These are phyloP conservation scores for Allacma fusca DNA, from an alignment of 2,888 invertebrate species.

Conservation along the genomic window DNA sequence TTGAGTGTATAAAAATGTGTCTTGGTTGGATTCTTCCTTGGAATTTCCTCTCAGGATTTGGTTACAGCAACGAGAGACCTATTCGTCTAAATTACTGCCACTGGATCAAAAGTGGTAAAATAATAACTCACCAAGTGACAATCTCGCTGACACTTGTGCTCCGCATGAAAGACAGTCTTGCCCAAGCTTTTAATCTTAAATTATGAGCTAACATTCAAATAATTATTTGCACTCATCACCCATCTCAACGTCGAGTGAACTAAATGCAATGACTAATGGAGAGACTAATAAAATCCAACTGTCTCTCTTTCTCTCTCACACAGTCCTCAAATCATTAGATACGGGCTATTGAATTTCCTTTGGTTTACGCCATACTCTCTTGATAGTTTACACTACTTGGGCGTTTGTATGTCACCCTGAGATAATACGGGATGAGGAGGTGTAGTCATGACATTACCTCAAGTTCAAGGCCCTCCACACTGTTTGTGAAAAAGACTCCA, in stretches of 20 bases:
- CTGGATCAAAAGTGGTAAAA: background rate
- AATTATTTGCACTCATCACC: background rate
- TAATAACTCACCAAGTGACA: background rate
- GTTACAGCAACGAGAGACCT: background rate
- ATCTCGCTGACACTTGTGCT: background rate
- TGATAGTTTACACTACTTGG: background rate
- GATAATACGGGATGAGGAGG: constrained; percentile 8
- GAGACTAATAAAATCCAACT: constrained; percentile 7
- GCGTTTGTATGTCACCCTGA: constrained; percentile 8
- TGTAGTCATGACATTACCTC: constrained; percentile 9
- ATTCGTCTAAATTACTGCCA: background rate
- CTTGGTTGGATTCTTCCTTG: background rate
- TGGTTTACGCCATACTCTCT: background rate
- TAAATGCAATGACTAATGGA: constrained; percentile 11
- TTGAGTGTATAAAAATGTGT: background rate
- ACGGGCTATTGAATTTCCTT: constrained; percentile 27
- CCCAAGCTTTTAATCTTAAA: background rate
- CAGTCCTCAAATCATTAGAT: constrained; percentile 4
- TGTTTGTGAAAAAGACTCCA: background rate
- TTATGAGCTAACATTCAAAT: constrained; percentile 8
- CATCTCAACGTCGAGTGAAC: background rate
- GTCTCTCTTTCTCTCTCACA: background rate
- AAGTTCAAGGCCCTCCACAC: constrained; percentile 27
- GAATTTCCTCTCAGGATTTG: background rate
- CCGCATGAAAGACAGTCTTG: background rate